Conservation (phyloP, 2,113 vertebrate genomes). For the Cyprinodon tularosa region DNA sequence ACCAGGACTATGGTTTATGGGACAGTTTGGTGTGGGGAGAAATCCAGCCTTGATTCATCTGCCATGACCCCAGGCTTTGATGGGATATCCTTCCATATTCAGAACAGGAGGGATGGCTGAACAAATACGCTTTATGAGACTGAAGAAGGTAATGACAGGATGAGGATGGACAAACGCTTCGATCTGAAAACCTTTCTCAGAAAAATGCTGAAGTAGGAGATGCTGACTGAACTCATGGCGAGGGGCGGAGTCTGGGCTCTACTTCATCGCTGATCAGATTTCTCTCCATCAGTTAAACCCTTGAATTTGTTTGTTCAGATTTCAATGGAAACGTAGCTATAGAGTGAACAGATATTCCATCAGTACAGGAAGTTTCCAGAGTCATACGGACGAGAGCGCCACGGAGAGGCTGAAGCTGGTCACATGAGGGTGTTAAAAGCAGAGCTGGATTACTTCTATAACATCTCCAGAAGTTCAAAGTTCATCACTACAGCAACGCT, state of each 20-base stretch:
- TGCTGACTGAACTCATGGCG: background rate
- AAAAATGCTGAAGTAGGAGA: background rate
- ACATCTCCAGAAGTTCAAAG: too few species aligned
- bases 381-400: too few species aligned
- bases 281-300: too few species aligned
- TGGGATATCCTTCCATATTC: constrained; percentile 44
- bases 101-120: constrained; percentile 19
- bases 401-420: too few species aligned
- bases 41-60: constrained; percentile 53
- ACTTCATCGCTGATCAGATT: too few species aligned
- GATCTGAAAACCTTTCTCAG: background rate
- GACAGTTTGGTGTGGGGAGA: constrained; percentile 59
- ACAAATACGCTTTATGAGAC: constrained; percentile 31
- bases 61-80: constrained; percentile 60
- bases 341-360: too few species aligned
- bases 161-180: background rate
- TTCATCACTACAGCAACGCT: too few species aligned
- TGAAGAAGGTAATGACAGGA: constrained; percentile 27
- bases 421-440: too few species aligned
- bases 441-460: too few species aligned
- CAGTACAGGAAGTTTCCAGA: too few species aligned
- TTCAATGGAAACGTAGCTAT: too few species aligned
- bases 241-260: background rate
- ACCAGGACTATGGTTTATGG: constrained; percentile 68
- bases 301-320: too few species aligned